Evolutionary conservation across 2,888 invertebrate species (phyloP).

Genomic region (Antheraea yamamai): DNA sequence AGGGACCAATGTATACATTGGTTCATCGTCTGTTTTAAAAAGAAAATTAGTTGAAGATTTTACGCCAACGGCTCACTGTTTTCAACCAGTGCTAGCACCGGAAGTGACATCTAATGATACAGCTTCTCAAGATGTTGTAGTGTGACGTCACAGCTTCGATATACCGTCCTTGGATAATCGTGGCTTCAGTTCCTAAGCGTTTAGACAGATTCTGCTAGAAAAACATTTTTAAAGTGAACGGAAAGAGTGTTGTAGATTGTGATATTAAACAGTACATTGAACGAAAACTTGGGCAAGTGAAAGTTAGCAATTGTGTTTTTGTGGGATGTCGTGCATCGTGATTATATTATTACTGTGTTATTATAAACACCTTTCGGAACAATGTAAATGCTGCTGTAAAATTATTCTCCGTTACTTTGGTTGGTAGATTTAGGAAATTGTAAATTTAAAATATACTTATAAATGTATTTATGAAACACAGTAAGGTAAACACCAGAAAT

Average conservation of each 20-base stretch:
- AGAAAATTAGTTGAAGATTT: conserved; percentile 84
- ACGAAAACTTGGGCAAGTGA: conserved; percentile 49
- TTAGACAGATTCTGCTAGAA: conserved; percentile 55
- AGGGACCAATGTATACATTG: conserved; percentile 83
- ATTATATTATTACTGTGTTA: conserved; percentile 53
- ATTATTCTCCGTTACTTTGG: conserved; percentile 63
- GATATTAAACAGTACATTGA: conserved; percentile 44
- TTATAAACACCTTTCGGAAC: conserved; percentile 58
- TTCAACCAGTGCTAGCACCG: conserved; percentile 83
- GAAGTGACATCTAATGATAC: conserved; percentile 69
- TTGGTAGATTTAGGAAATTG: conserved; percentile 74
- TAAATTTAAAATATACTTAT: conserved; percentile 73
- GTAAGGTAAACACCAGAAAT: conserved; percentile 80
- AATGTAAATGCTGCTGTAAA: conserved; percentile 68
- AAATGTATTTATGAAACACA: conserved; percentile 80
- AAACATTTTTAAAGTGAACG: conserved; percentile 52
- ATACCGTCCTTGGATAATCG: conserved; percentile 81
- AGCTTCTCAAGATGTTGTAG: conserved; percentile 80
- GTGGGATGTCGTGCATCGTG: conserved; percentile 52
- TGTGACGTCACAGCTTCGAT: conserved; percentile 85
- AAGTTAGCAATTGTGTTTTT: conserved; percentile 51
- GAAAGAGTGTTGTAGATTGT: conserved; percentile 47
- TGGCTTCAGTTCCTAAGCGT: conserved; percentile 80
- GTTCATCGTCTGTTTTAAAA: conserved; percentile 82
- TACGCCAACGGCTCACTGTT: conserved; percentile 74